phyloP scores from a whole-genome alignment of 2,888 invertebrate species.

The Watsonalla cultraria region DNA sequence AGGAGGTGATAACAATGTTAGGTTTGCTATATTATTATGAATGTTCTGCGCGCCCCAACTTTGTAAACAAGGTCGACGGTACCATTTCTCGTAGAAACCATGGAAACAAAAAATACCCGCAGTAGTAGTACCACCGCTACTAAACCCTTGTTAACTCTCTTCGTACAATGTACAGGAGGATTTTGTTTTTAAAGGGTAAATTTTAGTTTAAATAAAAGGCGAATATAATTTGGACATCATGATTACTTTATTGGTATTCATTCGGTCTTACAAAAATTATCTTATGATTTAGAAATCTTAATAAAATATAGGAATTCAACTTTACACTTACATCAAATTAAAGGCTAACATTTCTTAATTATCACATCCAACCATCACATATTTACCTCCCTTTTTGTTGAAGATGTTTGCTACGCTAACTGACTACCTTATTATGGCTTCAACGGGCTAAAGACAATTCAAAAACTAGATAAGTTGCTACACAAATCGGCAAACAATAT shows the following conservation, averaged over 20 bases:
- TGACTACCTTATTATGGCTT: conserved; percentile 7
- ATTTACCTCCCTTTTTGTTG: conserved; percentile 17
- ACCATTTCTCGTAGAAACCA: too few relatives aligned
- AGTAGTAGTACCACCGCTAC: too few relatives aligned
- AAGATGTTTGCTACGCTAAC: conserved; percentile 3
- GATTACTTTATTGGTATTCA: conserved; percentile 52
- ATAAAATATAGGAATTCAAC: conserved; percentile 73
- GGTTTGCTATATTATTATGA: too few relatives aligned
- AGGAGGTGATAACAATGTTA: too few relatives aligned
- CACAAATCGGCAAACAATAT: too few relatives aligned
- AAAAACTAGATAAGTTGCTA: too few relatives aligned
- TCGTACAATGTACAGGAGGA: too few relatives aligned
- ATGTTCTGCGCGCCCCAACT: too few relatives aligned
- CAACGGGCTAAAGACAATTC: not conserved
- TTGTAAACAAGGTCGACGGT: too few relatives aligned
- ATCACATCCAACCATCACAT: conserved; percentile 73
- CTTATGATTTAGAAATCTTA: conserved; percentile 47
- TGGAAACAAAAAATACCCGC: too few relatives aligned
- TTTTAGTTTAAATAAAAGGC: conserved; percentile 14
- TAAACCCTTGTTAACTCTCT: too few relatives aligned
- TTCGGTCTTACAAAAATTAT: conserved; percentile 54
- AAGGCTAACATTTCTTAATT: conserved; percentile 42
- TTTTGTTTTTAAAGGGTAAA: too few relatives aligned
- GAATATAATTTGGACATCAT: conserved; percentile 18
- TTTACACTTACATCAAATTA: conserved; percentile 42